A percentile compares a stretch with the other conserved stretches of the same genome.
These are phyloP conservation scores for Leptinotarsa rubiginosa DNA, from an alignment of 2,888 invertebrate genomes.

Conservation along the genomic window DNA sequence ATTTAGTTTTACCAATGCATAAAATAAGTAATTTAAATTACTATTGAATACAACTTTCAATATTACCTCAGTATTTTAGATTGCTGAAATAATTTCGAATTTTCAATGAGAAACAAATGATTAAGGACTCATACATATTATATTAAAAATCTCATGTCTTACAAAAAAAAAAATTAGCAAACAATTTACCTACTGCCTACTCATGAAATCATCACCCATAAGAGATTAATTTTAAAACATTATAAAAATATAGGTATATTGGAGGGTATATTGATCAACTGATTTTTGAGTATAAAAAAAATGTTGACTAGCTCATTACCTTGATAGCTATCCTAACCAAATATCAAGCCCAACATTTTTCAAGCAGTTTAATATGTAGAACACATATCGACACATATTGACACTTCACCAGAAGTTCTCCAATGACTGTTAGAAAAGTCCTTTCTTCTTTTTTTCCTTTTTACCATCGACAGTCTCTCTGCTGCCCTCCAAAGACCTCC, in stretches of 20 bases:
- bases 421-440: conserved; percentile 78
- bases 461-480: conserved; percentile 90
- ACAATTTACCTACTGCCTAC: too few relatives aligned
- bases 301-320: conserved; percentile 21
- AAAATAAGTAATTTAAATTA: too few relatives aligned
- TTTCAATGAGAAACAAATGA: too few relatives aligned
- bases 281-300: conserved; percentile 15
- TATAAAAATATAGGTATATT: neutral
- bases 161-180: too few relatives aligned
- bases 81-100: too few relatives aligned
- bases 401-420: conserved; percentile 47
- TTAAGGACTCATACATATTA: too few relatives aligned
- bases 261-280: neutral
- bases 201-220: too few relatives aligned
- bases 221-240: neutral
- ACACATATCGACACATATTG: conserved; percentile 36
- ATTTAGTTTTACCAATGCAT: too few relatives aligned
- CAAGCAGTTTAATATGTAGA: conserved; percentile 37
- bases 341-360: conserved; percentile 20
- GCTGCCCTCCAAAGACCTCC: conserved; percentile 89
- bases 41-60: too few relatives aligned
- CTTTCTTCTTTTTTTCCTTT: conserved; percentile 92
- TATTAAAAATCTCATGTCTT: too few relatives aligned
- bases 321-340: conserved; percentile 19
- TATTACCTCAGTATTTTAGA: too few relatives aligned